These are phyloP conservation scores for Azemiops feae DNA, from an alignment of 2,113 vertebrate species.

Conservation along the genomic window DNA sequence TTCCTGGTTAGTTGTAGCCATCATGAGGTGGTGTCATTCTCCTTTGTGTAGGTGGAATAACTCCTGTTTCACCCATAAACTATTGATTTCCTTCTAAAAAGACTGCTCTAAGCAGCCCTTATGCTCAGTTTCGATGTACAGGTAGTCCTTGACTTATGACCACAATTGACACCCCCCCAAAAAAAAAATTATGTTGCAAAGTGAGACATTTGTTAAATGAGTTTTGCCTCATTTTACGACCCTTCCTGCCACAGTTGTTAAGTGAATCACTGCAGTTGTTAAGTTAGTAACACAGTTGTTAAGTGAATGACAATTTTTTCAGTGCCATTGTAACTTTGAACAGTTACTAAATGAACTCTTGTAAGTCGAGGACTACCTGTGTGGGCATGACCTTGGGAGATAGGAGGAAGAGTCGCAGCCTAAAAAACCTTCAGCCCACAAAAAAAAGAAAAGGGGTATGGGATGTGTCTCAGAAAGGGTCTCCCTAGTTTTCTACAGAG, in stretches of 20 bases:
- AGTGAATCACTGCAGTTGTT: neutral
- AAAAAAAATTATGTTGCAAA: no score
- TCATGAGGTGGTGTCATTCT: neutral
- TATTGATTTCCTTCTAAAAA: neutral
- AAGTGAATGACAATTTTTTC: neutral
- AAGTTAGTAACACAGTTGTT: neutral
- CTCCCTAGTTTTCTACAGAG: neutral
- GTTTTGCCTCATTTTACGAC: neutral
- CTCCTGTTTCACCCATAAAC: neutral
- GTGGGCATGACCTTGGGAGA: neutral
- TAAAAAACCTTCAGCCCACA: neutral
- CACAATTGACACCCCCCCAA: neutral
- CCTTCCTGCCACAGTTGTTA: neutral
- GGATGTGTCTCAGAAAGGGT: neutral
- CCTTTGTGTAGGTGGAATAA: neutral
- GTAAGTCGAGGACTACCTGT: neutral
- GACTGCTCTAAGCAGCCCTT: neutral
- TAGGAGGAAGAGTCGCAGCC: neutral
- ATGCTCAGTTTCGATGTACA: neutral
- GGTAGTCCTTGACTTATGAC: neutral
- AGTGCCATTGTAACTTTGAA: neutral
- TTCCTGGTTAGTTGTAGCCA: neutral
- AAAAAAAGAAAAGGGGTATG: neutral
- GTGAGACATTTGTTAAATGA: neutral
- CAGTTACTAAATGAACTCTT: neutral